Base-by-base conservation (phyloP, 2,113 vertebrate genomes). In the Brevimyrus niger region DNA sequence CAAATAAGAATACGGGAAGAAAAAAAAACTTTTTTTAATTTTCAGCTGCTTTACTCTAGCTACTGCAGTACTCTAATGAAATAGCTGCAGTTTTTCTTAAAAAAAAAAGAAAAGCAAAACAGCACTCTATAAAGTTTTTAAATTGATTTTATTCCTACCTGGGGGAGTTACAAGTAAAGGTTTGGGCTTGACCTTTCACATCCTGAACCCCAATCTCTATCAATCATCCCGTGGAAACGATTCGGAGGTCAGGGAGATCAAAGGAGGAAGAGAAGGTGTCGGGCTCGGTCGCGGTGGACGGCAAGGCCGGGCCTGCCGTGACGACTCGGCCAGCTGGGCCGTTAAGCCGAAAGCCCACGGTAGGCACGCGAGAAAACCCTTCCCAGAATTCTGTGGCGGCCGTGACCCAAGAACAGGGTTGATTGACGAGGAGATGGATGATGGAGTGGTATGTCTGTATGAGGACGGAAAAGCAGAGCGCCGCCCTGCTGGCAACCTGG, bases 401-500 rank as follows among this genome's bases (percentile, higher is more conserved):
- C n/a, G 35, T 86, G 76, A 90, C 87, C 90, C 82, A 19, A 44
- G n/a, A n/a, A 21, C 86, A 69, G 61, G 69, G 90, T 27, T 73
- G 44, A 88, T n/a, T 51, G 90, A 69, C 55, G 65, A 15, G 35
- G n/a, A 86, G 65, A 69, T 44, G 27, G 87, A 58, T 65, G 53
- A 10, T 9, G 73, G 85, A 31, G 38, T 55, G 55, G 85, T 19
- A 35, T 51, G 27, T 51, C 44, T 46, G 23, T 21, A 35, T 11
- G 11, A 51, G 19, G 53, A n/a, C 2, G 55, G 46, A 82, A 46
- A 48, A 8, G 35, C 44, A 90, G 93, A 89, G 94, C 93, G 92
- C 94, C 92, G 93, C 92, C n/a, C 92, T 93, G 92, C 92, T 92
- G 92, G 61, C n/a, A 27, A 4, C 83, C 83, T 19, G 17, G 6